These are phyloP conservation scores for Arctopsyche grandis DNA, from an alignment of 1,140 invertebrate species.

Conservation along the genomic window DNA sequence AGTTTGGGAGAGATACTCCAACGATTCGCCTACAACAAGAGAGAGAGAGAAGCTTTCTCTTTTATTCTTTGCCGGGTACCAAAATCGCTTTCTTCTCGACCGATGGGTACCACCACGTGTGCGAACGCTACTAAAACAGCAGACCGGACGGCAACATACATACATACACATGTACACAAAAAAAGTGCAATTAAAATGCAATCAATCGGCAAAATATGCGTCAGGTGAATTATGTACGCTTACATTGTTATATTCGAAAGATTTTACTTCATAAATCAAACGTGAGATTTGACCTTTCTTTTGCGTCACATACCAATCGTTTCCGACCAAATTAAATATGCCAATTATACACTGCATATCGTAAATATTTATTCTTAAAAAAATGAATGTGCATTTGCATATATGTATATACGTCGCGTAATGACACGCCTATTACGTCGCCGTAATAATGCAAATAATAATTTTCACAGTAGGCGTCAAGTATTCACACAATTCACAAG, in stretches of 20 bases:
- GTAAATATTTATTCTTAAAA: too few species aligned
- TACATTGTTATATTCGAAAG: background rate
- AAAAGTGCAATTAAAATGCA: slow-evolving; percentile 5
- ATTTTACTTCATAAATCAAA: background rate
- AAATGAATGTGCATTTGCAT: too few species aligned
- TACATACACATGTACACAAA: background rate
- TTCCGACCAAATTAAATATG: too few species aligned
- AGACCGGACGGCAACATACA: background rate
- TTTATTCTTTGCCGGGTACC: slow-evolving; percentile 3
- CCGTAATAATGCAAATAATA: slow-evolving; percentile 7
- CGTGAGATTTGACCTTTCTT: background rate
- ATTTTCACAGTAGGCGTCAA: slow-evolving; percentile 9
- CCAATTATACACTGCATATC: too few species aligned
- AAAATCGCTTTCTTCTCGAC: slow-evolving; percentile 21
- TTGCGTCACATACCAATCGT: too few species aligned
- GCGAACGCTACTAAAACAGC: background rate
- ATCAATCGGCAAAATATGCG: slow-evolving; percentile 2
- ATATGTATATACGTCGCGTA: background rate
- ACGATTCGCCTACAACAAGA: too few species aligned
- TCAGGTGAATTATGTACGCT: background rate
- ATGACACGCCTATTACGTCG: slow-evolving; percentile 5
- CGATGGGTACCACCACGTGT: background rate
- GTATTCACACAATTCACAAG: background rate
- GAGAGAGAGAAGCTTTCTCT: slow-evolving; percentile 16
- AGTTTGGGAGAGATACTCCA: slow-evolving; percentile 4